Percentiles rank a stretch among this genome's conserved stretches.
Conservation (phyloP, 2,797 vertebrate genomes). For the Acrossocheilus wenchowensis region DNA sequence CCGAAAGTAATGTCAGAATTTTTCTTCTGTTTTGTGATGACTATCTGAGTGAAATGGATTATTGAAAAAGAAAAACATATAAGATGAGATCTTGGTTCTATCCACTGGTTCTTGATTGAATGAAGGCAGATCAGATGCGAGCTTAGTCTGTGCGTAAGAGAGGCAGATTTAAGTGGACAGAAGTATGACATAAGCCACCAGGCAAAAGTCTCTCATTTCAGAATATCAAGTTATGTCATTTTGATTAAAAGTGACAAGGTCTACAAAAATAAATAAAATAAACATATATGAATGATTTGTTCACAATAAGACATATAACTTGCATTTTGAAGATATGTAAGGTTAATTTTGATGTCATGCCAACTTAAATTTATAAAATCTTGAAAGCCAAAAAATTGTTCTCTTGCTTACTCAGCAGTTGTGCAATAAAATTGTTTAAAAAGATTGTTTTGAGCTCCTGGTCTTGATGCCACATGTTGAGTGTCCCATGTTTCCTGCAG, state of each 20-base stretch:
- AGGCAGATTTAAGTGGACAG: neutral
- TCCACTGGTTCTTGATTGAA: neutral
- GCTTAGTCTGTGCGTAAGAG: neutral
- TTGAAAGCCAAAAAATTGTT: neutral
- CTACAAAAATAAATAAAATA: neutral
- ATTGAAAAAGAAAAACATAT: neutral
- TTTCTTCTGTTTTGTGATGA: too few species aligned
- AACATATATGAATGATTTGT: neutral
- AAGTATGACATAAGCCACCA: neutral
- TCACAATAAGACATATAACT: neutral
- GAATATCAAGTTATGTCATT: neutral
- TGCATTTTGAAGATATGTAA: neutral
- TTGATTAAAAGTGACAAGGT: neutral
- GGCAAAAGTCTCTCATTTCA: neutral
- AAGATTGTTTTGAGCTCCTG: neutral
- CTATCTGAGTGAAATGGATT: neutral
- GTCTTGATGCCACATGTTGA: conserved; percentile 11
- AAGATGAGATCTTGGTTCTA: neutral
- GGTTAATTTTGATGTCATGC: neutral
- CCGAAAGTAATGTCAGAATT: too few species aligned
- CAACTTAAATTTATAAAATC: too few species aligned
- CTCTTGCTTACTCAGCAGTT: neutral
- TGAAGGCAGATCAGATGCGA: neutral
- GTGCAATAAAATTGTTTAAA: neutral
- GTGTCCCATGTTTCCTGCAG: conserved; percentile 5